Evolutionary conservation across 92 coral and sea anemone species (phyloP).

Genomic region (Parazoanthus swiftii): DNA sequence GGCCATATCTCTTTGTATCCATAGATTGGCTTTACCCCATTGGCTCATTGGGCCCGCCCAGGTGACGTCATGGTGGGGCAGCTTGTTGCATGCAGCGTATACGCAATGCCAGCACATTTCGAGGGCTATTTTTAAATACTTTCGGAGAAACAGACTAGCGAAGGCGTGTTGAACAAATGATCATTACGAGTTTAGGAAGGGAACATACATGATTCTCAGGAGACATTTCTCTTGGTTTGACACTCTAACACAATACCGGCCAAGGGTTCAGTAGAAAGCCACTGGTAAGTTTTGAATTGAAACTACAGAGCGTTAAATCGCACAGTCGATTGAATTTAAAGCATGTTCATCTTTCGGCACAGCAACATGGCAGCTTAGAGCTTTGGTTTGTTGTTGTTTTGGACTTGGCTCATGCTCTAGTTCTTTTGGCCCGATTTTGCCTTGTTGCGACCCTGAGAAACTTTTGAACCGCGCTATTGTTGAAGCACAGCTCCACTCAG

Average conservation of each 20-base stretch:
- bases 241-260: not conserved
- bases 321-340: not conserved
- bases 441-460: not conserved
- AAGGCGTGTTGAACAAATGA: constrained; percentile 3
- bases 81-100: not conserved
- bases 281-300: not conserved
- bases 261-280: not conserved
- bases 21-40: not conserved
- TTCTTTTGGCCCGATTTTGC: no score
- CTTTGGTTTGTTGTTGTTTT: not conserved
- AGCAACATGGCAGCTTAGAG: not conserved
- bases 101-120: not conserved
- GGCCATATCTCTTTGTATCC: no score
- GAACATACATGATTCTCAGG: not conserved
- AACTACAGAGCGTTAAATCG: not conserved
- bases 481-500: not conserved
- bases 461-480: not conserved
- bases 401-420: not conserved
- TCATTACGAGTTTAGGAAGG: not conserved
- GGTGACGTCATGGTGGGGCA: not conserved
- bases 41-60: not conserved
- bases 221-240: not conserved
- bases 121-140: constrained; percentile 5
- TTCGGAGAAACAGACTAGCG: not conserved
- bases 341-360: not conserved